These are phyloP conservation scores for Netelia melanura DNA, from an alignment of 2,888 invertebrate species.

Conservation along the genomic window DNA sequence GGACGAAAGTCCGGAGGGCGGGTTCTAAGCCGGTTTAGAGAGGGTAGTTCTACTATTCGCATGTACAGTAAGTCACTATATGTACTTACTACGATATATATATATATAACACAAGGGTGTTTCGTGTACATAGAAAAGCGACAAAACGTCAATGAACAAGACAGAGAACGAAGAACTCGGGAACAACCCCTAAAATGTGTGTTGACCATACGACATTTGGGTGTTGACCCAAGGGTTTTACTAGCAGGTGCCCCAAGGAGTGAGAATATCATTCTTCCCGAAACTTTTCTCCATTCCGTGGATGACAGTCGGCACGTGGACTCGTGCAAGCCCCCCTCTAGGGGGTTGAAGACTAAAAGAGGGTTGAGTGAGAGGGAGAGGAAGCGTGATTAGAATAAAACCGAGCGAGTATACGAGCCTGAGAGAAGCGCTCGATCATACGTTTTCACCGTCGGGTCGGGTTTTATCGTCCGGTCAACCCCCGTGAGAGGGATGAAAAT, in stretches of 20 bases:
- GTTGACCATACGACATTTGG: slow-evolving; percentile 58
- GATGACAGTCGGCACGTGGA: slow-evolving; percentile 57
- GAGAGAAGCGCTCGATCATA: not conserved
- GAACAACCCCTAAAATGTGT: slow-evolving; percentile 60
- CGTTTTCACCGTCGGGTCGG: not conserved
- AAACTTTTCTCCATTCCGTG: slow-evolving; percentile 23
- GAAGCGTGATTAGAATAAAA: slow-evolving; percentile 22
- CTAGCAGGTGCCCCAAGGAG: slow-evolving; percentile 61
- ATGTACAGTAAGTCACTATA: slow-evolving; percentile 21
- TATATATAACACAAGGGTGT: not conserved
- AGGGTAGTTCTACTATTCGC: slow-evolving; percentile 71
- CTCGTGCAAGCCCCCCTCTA: slow-evolving; percentile 42
- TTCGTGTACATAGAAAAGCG: not conserved
- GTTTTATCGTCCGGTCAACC: slow-evolving; percentile 45
- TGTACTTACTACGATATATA: not conserved
- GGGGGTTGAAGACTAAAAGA: slow-evolving; percentile 27
- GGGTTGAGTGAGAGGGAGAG: slow-evolving; percentile 5
- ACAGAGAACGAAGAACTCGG: slow-evolving; percentile 31
- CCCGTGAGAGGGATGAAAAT: slow-evolving; percentile 6
- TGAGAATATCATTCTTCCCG: slow-evolving; percentile 53
- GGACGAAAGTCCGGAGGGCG: slow-evolving; percentile 80
- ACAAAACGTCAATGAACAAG: slow-evolving; percentile 40
- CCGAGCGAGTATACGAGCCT: not conserved
- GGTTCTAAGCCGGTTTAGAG: slow-evolving; percentile 84
- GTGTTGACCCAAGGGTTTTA: slow-evolving; percentile 59